Base-by-base conservation (phyloP, 2,113 vertebrate species). In the Myiozetetes cayanensis region DNA sequence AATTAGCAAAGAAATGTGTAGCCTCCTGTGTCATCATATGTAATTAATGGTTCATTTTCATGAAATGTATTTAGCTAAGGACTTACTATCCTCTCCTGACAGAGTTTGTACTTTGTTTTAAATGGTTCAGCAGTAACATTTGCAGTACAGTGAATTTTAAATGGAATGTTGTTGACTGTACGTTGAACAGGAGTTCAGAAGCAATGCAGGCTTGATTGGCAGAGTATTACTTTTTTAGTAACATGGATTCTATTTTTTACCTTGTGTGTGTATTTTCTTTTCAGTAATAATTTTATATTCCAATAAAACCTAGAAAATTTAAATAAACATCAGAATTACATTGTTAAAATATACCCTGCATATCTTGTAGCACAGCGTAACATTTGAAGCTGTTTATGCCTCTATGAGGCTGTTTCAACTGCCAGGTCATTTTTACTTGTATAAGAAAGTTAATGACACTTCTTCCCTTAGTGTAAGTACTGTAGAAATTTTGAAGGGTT, bases 11-110 rank as follows among this genome's bases (percentile, higher is more conserved):
- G 41, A 86, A 94, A 55, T 2, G 8, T 71, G 76, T 59, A 37
- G 63, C 46, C 46, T 75, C 10, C 4, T 78, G 71, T 82, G 30
- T 94, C 71, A 74, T 74, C 61, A 30, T 14, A 50, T 47, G 21
- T 91, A 91, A 95, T 90, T 82, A 92, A 79, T 63, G 55, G 37
- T 61, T 94, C 33, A 1, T 88, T 89, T 93, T 96, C 10, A 5
- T 86, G 71, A 61, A 43, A 33, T 79, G 23, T 70, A 8, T 96
- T 89, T 88, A 86, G 71, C 65, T 56, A 77, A 93, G 12, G 7
- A 18, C 22, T 88, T 88, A 39, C 24, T 78, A 1, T 90, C 3
- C 11, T 20, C 81, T 65, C 28, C 46, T 72, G 41, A 52, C 3
- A 66, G 43, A 86, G 41, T 21, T 80, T 79, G 23, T 79, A 43